These are phyloP conservation scores for Drosophila miranda DNA, from an alignment of 1,140 invertebrate genomes.

Conservation along the genomic window DNA sequence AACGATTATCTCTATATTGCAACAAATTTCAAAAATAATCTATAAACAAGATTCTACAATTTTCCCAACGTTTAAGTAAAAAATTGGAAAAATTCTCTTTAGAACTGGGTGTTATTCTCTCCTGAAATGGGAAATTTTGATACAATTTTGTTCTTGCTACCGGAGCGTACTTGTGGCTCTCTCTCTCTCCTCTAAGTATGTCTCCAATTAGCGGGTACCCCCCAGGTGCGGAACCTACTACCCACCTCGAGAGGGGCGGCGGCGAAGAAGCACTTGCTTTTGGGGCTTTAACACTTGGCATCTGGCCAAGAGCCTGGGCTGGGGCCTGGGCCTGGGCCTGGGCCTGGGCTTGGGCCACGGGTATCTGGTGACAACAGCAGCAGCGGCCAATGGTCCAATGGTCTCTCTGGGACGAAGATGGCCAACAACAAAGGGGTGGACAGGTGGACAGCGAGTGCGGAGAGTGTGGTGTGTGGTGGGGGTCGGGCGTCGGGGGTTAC, in stretches of 20 bases:
- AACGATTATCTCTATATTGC: no score
- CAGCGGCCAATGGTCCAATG: conserved; percentile 14
- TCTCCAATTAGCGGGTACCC: background rate
- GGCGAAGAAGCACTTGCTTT: conserved; percentile 62
- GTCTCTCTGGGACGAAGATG: background rate
- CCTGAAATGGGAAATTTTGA: no score
- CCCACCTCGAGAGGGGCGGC: background rate
- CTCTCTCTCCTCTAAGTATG: conserved; percentile 2
- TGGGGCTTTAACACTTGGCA: conserved; percentile 66
- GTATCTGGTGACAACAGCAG: conserved; percentile 64
- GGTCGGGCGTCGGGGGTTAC: background rate
- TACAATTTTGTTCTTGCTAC: no score
- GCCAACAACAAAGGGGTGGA: conserved; percentile 2
- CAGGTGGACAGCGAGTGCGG: background rate
- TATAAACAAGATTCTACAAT: no score
- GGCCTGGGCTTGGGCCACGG: conserved; percentile 27
- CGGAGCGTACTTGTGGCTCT: no score
- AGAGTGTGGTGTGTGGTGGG: background rate
- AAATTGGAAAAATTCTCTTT: no score
- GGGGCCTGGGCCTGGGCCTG: no score
- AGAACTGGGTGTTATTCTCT: no score
- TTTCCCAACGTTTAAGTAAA: no score
- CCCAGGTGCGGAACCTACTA: no score
- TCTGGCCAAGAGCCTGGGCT: conserved; percentile 33
- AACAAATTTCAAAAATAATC: no score